Base-by-base conservation (phyloP, 2,113 vertebrate genomes). In the Clupea harengus region DNA sequence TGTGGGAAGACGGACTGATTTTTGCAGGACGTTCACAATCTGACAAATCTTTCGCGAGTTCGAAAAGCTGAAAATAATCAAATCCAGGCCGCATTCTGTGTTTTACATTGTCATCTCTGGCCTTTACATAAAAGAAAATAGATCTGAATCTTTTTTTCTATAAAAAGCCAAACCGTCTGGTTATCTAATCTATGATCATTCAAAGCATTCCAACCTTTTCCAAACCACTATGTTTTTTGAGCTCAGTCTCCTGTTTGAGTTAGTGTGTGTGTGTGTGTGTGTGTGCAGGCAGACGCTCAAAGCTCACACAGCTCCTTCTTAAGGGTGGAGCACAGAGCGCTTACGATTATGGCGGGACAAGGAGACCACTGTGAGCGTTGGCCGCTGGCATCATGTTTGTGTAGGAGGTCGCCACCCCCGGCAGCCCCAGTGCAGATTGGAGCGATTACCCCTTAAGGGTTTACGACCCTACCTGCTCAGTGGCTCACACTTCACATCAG, bases 1-100 rank as follows among this genome's bases (percentile, higher is more conserved):
- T 9, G 25, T 32, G 64, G 25, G 64, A 32, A 28, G n/a, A 25
- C 54, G 7, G 18, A 20, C 54, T 22, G 3, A 60, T 72, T 32
- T 67, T 28, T 91, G 91, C 25, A 72, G 64, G 6, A 6, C 28
- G 54, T 13, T 32, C 64, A 8, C 25, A 72, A 72, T 72, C 64
- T 28, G 54, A 60, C 54, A 60, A 60, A 22, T 60, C 54, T 64
- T 20, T 64, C 2, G 57, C n/a, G 6, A 18, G 6, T 64, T 18
- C 3, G 9, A 25, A 32, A 32, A 72, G 25, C 6, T 72, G 64
- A 72, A 72, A 28, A 32, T 72, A 25, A 32, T 72, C 25, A 32
- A 28, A 32, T 72, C 64, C 64, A 72, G 32, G 10, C 28, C 9
- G 64, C 64, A 32, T 28, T 8, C 64, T 25, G 64, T 72, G 64